A percentile compares a stretch with the other conserved stretches of the same genome.
Conservation (phyloP, 2,797 vertebrate species). For the Carcharodon carcharias region DNA sequence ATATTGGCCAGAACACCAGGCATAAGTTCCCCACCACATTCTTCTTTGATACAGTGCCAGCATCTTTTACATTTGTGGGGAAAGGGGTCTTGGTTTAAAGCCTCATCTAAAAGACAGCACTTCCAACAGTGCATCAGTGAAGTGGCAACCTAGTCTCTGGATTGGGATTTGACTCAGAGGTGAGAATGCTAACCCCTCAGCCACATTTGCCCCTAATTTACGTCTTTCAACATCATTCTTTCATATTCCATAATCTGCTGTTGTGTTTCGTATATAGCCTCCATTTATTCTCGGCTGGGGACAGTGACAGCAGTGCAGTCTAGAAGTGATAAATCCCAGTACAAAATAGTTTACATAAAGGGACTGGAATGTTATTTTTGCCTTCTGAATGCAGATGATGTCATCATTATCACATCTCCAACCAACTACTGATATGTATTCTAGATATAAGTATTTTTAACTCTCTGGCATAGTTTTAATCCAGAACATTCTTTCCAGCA, state of each 20-base stretch:
- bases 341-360: background rate
- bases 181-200: too few species aligned
- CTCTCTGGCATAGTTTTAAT: background rate
- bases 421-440: background rate
- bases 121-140: background rate
- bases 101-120: background rate
- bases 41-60: too few species aligned
- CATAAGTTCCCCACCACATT: too few species aligned
- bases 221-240: background rate
- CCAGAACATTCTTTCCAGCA: background rate
- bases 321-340: background rate
- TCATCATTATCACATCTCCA: background rate
- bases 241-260: background rate
- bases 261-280: background rate
- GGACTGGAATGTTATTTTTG: background rate
- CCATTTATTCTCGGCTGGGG: background rate
- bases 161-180: background rate
- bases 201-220: background rate
- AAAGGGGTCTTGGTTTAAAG: background rate
- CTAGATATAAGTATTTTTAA: background rate
- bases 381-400: background rate
- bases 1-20: background rate
- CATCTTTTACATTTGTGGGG: background rate
- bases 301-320: background rate
- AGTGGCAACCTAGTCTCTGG: background rate